phyloP scores from a whole-genome alignment of 2,888 invertebrate genomes.

The Cerceris rybyensis region DNA sequence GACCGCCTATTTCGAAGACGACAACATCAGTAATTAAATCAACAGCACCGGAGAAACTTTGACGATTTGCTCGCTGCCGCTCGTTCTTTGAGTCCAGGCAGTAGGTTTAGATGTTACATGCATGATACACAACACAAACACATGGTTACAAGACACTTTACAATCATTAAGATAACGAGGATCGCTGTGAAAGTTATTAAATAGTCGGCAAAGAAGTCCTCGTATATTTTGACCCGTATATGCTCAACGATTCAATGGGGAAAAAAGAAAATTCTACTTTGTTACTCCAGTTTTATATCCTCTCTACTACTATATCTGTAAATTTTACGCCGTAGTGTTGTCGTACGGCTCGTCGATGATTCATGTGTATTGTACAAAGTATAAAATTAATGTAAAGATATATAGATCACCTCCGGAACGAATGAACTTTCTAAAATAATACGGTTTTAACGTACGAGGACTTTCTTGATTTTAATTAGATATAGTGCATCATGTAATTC shows the following conservation, averaged over 20 bases:
- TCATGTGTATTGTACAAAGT: neutral
- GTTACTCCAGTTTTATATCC: slow-evolving; percentile 57
- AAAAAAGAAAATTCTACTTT: slow-evolving; percentile 41
- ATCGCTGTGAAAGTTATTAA: slow-evolving; percentile 1
- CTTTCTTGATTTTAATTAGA: neutral
- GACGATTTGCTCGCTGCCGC: slow-evolving; percentile 80
- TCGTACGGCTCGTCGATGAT: neutral
- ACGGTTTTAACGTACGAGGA: slow-evolving; percentile 41
- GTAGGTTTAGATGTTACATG: slow-evolving; percentile 39
- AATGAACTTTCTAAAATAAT: slow-evolving; percentile 11
- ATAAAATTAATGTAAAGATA: slow-evolving; percentile 5
- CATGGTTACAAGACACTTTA: neutral
- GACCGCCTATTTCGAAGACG: slow-evolving; percentile 69
- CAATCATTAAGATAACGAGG: neutral
- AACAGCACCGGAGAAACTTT: slow-evolving; percentile 75
- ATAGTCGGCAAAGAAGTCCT: slow-evolving; percentile 24
- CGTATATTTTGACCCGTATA: slow-evolving; percentile 40
- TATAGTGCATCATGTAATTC: neutral
- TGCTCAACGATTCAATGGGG: slow-evolving; percentile 46
- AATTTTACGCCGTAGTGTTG: slow-evolving; percentile 14
- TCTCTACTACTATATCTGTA: slow-evolving; percentile 31
- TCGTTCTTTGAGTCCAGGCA: slow-evolving; percentile 79
- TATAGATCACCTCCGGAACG: neutral
- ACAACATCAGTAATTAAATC: slow-evolving; percentile 65
- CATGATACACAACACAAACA: too few species aligned